phyloP scores from a whole-genome alignment of 2,888 invertebrate species.

The Microctonus hyperodae region DNA sequence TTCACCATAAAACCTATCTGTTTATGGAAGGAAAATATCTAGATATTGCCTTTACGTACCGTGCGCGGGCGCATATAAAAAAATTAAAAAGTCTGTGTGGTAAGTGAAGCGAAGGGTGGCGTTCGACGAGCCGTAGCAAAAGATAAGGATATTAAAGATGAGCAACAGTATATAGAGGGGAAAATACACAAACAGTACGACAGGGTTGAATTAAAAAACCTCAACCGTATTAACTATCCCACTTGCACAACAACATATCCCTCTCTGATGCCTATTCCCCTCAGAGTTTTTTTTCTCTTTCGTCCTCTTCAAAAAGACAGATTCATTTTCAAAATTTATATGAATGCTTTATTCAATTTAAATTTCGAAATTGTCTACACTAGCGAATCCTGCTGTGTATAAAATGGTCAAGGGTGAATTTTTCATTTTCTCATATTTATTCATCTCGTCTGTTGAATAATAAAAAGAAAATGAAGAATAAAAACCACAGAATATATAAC shows the following conservation, averaged over 20 bases:
- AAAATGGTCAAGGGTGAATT: constrained; percentile 8
- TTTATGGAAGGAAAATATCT: constrained; percentile 48
- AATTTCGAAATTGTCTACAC: constrained; percentile 38
- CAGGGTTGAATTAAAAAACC: constrained; percentile 36
- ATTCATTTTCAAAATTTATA: constrained; percentile 45
- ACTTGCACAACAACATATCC: constrained; percentile 40
- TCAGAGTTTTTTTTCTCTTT: not conserved
- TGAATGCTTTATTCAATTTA: constrained; percentile 54
- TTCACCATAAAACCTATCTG: constrained; percentile 51
- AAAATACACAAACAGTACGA: constrained; percentile 19
- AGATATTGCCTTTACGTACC: constrained; percentile 40
- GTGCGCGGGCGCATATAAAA: not conserved
- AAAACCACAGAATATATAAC: constrained; percentile 14
- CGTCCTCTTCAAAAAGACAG: constrained; percentile 33
- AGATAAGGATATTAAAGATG: constrained; percentile 47
- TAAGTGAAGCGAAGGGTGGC: constrained; percentile 24
- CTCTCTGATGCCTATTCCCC: not conserved
- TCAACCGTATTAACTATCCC: constrained; percentile 14
- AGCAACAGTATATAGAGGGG: constrained; percentile 23
- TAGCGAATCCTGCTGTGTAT: not conserved
- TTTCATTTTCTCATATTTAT: constrained; percentile 13
- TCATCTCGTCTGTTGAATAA: not conserved
- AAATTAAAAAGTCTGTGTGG: constrained; percentile 18
- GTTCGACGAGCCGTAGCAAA: constrained; percentile 32
- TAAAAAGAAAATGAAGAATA: not conserved